These are phyloP conservation scores for Peromyscus aztecus DNA, from an alignment of 2,797 vertebrate genomes.

Conservation along the genomic window DNA sequence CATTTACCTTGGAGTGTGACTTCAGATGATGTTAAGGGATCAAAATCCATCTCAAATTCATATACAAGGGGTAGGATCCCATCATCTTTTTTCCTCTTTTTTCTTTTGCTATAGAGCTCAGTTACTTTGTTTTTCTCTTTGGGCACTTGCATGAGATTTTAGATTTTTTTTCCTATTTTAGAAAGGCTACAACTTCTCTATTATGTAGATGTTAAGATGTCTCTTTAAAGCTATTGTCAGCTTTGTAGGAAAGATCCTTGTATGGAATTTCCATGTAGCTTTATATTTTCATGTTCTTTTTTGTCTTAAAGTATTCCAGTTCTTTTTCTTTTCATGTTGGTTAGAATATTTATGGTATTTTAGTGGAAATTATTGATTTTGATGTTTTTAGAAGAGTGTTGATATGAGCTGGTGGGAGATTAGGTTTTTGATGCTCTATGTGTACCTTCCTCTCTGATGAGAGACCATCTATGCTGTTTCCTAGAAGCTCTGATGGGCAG, in stretches of 20 bases:
- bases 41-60: not conserved
- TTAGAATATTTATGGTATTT: slow-evolving; percentile 2
- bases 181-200: not conserved
- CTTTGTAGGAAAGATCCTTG: not conserved
- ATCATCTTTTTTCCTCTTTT: not conserved
- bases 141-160: not conserved
- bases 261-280: not conserved
- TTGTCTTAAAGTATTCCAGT: not conserved
- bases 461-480: not conserved
- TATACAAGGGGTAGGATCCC: not conserved
- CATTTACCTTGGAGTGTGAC: not conserved
- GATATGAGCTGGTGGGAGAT: not conserved
- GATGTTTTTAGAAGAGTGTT: not conserved
- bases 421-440: not conserved
- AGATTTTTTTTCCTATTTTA: not conserved
- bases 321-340: not conserved
- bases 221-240: not conserved
- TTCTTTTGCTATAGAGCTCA: not conserved
- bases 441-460: accelerated
- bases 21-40: slow-evolving; percentile 6
- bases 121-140: not conserved
- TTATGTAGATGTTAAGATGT: slow-evolving; percentile 15
- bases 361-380: not conserved
- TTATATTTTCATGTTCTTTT: not conserved
- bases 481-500: not conserved